Conservation (phyloP, 1,140 invertebrate species). For the Leptopilina clavipes region DNA sequence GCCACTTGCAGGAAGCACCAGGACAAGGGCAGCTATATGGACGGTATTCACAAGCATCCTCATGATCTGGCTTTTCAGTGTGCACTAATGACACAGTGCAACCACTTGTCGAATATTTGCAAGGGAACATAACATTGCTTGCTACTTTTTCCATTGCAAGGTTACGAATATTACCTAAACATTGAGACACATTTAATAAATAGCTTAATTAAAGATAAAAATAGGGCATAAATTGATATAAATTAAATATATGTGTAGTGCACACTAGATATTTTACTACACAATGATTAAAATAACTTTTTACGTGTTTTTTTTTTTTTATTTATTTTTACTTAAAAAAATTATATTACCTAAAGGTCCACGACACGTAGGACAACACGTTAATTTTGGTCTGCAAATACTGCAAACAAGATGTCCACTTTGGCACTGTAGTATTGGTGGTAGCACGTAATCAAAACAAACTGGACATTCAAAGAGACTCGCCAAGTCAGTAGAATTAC, state of each 20-base stretch:
- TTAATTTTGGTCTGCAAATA: constrained; percentile 95
- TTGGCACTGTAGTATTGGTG: constrained; percentile 94
- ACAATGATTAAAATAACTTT: too few relatives aligned
- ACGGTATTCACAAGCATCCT: constrained; percentile 98
- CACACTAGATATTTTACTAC: too few relatives aligned
- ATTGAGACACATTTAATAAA: too few relatives aligned
- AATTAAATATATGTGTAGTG: too few relatives aligned
- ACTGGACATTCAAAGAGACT: constrained; percentile 99
- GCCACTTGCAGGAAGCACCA: constrained; percentile 99
- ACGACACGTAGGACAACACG: constrained; percentile 97
- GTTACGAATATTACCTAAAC: constrained; percentile 95
- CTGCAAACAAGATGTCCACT: constrained; percentile 94
- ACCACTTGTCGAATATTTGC: constrained; percentile 98
- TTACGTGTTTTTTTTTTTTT: too few relatives aligned
- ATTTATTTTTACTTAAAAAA: not conserved
- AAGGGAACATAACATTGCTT: constrained; percentile 98
- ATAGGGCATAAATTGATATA: too few relatives aligned
- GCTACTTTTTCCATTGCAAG: constrained; percentile 99
- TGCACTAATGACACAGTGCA: constrained; percentile 94
- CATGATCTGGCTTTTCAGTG: constrained; percentile 98
- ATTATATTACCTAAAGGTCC: constrained; percentile 84
- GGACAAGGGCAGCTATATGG: constrained; percentile 99
- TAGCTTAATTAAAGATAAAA: too few relatives aligned
- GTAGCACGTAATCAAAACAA: constrained; percentile 99
- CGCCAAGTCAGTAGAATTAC: constrained; percentile 87